Evolutionary conservation across 2,113 vertebrate genomes (phyloP), one percentile per base, ranked within the genome.

Genomic region (Boleophthalmus pectinirostris): DNA sequence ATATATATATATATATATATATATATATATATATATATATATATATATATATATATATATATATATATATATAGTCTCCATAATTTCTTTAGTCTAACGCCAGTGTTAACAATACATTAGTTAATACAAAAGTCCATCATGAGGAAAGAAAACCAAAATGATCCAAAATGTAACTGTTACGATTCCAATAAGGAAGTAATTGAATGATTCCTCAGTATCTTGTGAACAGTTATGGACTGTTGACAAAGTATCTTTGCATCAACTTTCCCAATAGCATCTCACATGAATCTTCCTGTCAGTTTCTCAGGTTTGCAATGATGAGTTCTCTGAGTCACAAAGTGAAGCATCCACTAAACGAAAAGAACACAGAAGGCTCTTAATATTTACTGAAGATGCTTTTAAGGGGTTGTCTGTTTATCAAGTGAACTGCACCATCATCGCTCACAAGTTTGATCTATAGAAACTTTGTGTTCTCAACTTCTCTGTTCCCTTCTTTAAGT

Each of bases 351-450:
- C 20, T 71, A 43, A 65, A 33, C 75, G 4, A 29, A 29, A 29
- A 29, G 29, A 29, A 4, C 29, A 29, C 29, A 29, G 29, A 29
- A 29, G 29, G 29, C 29, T 29, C 29, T 29, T 29, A 2, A 29
- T 29, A 29, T 29, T 29, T 29, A 29, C 29, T 29, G 29, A 29
- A 78, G 79, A 29, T 79, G 47, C 69, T 79, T 29, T 70, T 80
- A 69, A 79, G 49, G 67, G 24, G 74, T n/a, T 66, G 5, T 23
- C 70, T 81, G 85, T 83, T 85, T 74, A 80, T 54, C 14, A 29
- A 64, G 66, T 57, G 23, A 68, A 75, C 90, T 90, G 88, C 66
- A 69, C 81, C 29, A 45, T 43, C 75, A 72, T 77, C 43, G 60
- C 60, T 78, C 68, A 79, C 35, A 53, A 21, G 66, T 76, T 68